Base-by-base conservation (phyloP, 2,113 vertebrate genomes). In the Chloropsis hardwickii region DNA sequence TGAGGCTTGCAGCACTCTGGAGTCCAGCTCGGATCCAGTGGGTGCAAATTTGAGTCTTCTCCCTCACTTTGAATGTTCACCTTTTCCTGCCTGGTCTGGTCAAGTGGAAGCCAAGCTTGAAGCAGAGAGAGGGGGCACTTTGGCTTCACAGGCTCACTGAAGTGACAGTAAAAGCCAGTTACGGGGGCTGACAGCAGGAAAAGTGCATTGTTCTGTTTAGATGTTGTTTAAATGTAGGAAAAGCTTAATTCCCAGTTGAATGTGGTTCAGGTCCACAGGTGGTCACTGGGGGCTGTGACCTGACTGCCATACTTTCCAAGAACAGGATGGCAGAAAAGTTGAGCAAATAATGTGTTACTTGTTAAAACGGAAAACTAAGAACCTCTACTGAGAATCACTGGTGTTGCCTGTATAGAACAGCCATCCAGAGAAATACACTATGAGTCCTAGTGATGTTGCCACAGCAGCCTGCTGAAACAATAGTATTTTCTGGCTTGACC, bases 271-370 rank as follows among this genome's bases (percentile, higher is more conserved):
- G 31, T 76, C 53, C 58, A 66, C 53, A 76, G 44, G 17, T 86
- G 53, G 37, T 71, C 64, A 57, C 54, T n/a, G 35, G 2, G 14
- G 1, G 4, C 50, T 54, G 28, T 0, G 0, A 33, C 33, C 64
- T 84, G 35, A 6, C 39, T 77, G 21, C 21, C 39, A 86, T 69
- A 35, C 22, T 70, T 80, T 60, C 39, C 33, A 72, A 29, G 51
- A 76, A 17, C 12, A 78, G 48, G 31, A 54, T 88, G 60, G n/a
- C 67, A 86, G 71, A 78, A 81, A 60, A 78, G 13, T 6, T 71
- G 44, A 54, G 19, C 57, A 91, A 71, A 53, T 71, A 44, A 28
- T 0, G 1, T 83, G 48, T 57, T 35, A 25, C n/a, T 91, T 67
- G 29, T 80, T 91, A 48, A 76, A 90, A 90, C 18, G 37, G 35